These are phyloP conservation scores for Cyrtodaria siliqua DNA, from an alignment of 2,888 invertebrate genomes.

Conservation along the genomic window DNA sequence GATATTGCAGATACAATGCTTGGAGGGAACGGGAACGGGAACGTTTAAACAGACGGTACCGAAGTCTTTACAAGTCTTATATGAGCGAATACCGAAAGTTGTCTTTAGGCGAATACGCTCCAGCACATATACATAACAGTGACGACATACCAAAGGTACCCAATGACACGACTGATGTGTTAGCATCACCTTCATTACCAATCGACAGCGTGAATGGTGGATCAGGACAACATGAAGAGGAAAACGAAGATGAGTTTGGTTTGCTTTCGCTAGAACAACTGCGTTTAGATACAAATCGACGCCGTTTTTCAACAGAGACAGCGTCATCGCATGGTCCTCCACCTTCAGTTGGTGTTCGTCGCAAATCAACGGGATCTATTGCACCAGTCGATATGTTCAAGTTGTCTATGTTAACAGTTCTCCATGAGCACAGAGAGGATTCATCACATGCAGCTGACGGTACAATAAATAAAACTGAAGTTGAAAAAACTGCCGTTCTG, in stretches of 20 bases:
- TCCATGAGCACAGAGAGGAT: too few relatives aligned
- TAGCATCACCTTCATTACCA: too few relatives aligned
- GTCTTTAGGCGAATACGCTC: constrained; percentile 20
- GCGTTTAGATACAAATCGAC: constrained; percentile 9
- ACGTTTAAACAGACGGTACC: constrained; percentile 43
- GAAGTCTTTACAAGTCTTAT: constrained; percentile 36
- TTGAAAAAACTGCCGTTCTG: too few relatives aligned
- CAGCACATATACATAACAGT: background rate
- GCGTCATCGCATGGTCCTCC: too few relatives aligned
- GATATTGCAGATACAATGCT: constrained; percentile 33
- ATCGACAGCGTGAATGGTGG: too few relatives aligned
- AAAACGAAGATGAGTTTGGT: constrained; percentile 13
- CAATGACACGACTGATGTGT: too few relatives aligned
- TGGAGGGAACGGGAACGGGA: constrained; percentile 48
- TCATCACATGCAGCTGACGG: too few relatives aligned
- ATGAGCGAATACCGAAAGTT: constrained; percentile 33
- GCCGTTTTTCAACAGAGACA: constrained; percentile 10
- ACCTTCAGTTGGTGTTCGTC: background rate
- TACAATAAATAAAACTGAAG: too few relatives aligned
- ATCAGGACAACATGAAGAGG: too few relatives aligned
- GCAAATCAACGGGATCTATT: constrained; percentile 18
- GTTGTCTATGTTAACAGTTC: too few relatives aligned
- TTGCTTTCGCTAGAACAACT: constrained; percentile 9
- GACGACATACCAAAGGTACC: too few relatives aligned
- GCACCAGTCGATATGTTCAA: background rate